Conservation (phyloP, 2,113 vertebrate species). For the Muscicapa adusta region DNA sequence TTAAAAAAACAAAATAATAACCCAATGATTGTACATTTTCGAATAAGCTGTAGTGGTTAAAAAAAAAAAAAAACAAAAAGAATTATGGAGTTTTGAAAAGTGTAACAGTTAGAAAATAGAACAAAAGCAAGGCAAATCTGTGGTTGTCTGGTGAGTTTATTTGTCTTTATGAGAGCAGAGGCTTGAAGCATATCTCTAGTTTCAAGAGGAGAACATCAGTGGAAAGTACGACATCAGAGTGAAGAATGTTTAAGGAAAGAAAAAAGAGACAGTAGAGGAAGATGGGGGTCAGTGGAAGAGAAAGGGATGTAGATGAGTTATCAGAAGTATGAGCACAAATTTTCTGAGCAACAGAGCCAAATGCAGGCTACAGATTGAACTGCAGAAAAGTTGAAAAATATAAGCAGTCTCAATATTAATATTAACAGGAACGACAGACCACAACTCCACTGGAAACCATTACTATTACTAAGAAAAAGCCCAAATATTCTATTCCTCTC, state of each 20-base stretch:
- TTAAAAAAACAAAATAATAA: background rate
- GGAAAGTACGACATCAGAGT: background rate
- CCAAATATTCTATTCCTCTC: background rate
- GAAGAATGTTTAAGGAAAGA: background rate
- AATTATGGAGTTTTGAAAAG: background rate
- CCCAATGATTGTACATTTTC: accelerated
- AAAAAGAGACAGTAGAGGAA: background rate
- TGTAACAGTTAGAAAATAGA: background rate
- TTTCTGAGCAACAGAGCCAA: background rate
- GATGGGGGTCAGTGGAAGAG: background rate
- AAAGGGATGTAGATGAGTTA: background rate
- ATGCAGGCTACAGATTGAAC: background rate
- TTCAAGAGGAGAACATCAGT: background rate
- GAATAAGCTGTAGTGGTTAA: background rate
- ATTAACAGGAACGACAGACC: background rate
- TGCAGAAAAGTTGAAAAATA: background rate
- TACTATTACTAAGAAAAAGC: background rate
- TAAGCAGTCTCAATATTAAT: background rate
- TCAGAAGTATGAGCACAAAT: background rate
- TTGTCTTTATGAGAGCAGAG: background rate
- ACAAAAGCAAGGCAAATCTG: background rate
- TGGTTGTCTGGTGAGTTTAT: background rate
- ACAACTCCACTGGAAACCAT: background rate
- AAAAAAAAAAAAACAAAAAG: background rate
- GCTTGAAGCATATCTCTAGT: background rate